Evolutionary conservation across 2,113 vertebrate genomes (phyloP), one percentile per base, ranked within the genome.

Genomic region (Piaya cayana): DNA sequence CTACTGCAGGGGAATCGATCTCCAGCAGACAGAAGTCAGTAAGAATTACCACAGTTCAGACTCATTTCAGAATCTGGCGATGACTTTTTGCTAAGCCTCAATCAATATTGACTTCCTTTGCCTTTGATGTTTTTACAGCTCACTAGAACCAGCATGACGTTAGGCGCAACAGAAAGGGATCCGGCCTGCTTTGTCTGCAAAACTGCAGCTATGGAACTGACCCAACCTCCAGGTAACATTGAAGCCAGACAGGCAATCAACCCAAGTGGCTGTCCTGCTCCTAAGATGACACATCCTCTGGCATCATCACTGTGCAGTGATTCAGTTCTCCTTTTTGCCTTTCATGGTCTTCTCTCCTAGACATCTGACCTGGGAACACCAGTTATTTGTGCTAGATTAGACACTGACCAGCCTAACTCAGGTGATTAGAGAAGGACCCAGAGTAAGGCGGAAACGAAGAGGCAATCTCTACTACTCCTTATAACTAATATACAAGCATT

Each of bases 231-330:
- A 32, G 9, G 15, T 1, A 68, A 25, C 4, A 3, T 39, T 76
- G 60, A 67, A 64, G 43, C 11, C 50, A 52, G 37, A 50, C 17
- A 74, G 7, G 8, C 50, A 76, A 49, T 16, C 62, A 80, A 2
- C 16, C 9, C 25, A 63, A 81, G 30, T 2, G 19, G 23, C 0
- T 81, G 47, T 42, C 0, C 0, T 47, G 30, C 23, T 64, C 78
- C 27, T 74, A 65, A 63, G 49, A 64, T 0, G 10, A 74, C 26
- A 74, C 15, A 19, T 71, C 30, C 45, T 45, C 36, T 72, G 30
- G 36, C 47, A 71, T 16, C 30, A 69, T 15, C 19, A 19, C 43
- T 39, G 55, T 29, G 32, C 34, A 68, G 43, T 22, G 34, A n/a
- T 11, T 77, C 37, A 8, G 19, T 67, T 92, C 63, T 42, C 21